Base-by-base conservation (phyloP, 2,113 vertebrate genomes). In the Cyanistes caeruleus region DNA sequence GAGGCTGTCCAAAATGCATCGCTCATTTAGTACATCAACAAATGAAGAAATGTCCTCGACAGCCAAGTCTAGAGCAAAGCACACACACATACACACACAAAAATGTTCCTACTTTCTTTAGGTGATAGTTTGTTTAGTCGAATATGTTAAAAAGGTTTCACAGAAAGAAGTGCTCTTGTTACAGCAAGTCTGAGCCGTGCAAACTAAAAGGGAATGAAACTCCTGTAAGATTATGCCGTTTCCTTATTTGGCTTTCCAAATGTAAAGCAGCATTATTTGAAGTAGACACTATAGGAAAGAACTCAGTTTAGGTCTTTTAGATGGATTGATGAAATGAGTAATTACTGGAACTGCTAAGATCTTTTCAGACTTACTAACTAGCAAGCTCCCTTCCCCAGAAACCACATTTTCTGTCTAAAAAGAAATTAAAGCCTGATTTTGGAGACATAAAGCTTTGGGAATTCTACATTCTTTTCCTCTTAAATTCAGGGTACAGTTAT, bases 1-100 rank as follows among this genome's bases (percentile, higher is more conserved):
- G 95, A 96, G 84, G 92, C 88, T 85, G 85, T 89, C 95, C 89
- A 92, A 96, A 97, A 93, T 82, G 92, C 94, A 94, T 82, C 77
- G 1, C 63, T 93, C 91, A 69, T 94, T 97, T 96, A 96, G 60
- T 24, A 84, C 69, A 23, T 27, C 0, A 39, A 83, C 77, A 88
- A 93, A 96, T 23, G 87, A 52, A 95, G 93, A 97, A 92, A 93
- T 21, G 62, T 63, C 84, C 93, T 95, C 43, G 12, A 93, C 82
- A 94, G 76, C 84, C 93, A 94, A 52, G 7, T 79, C 72, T 79
- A 25, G 68, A 90, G 64, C n/a, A 79, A 90, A 88, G 88, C 60
- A 2, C 48, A 16, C 31, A 23, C 39, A 13, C 25, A 35, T 46
- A 33, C 14, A 12, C 59, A 27, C 55, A 56, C 37, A 64, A 43